Conservation (phyloP, 2,113 vertebrate genomes). For the Puffinus mauretanicus region DNA sequence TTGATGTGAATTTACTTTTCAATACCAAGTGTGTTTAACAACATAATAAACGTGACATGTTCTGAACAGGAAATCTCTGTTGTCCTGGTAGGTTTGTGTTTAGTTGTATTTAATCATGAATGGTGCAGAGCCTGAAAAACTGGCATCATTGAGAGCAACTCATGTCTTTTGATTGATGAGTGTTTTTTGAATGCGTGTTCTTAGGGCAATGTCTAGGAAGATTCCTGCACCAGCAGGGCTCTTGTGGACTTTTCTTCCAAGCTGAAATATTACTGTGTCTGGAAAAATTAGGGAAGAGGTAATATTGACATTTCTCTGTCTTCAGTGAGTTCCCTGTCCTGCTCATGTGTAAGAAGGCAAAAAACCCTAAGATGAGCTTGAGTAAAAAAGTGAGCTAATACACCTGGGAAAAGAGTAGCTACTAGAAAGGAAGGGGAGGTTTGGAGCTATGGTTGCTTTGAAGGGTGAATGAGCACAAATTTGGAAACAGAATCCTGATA, state of each 20-base stretch:
- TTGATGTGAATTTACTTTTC: background rate
- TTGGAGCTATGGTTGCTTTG: background rate
- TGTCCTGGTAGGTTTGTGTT: background rate
- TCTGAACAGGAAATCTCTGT: background rate
- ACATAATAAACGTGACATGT: background rate
- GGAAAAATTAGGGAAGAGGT: background rate
- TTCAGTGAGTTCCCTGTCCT: background rate
- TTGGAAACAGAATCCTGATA: background rate
- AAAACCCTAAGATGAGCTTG: accelerated
- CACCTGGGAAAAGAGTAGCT: background rate
- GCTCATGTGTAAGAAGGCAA: background rate
- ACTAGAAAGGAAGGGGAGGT: background rate
- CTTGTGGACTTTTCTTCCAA: background rate
- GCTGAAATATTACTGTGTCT: background rate
- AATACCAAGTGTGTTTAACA: background rate
- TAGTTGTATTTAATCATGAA: background rate
- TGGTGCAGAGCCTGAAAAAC: background rate
- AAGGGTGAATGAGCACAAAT: background rate
- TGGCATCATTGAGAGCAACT: background rate
- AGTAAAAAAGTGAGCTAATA: background rate
- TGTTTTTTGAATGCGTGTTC: background rate
- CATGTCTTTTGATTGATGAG: background rate
- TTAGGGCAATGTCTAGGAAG: background rate
- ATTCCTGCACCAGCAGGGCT: background rate
- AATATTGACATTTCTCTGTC: background rate